These are phyloP conservation scores for Myotis daubentonii DNA, from an alignment of 2,797 vertebrate species.

Conservation along the genomic window DNA sequence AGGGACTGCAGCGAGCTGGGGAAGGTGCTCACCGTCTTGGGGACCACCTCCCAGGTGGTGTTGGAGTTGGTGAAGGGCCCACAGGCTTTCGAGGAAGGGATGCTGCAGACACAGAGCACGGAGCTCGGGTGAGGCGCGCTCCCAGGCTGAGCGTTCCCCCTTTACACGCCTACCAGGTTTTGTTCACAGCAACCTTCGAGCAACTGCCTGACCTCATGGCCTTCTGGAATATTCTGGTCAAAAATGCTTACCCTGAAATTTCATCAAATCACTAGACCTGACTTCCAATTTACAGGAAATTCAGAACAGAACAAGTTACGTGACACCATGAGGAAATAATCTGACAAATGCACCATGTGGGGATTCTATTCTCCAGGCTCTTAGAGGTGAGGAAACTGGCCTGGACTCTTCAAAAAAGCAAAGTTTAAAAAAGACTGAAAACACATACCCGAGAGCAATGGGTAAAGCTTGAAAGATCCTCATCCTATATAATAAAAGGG, in stretches of 20 bases:
- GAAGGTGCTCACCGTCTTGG: conserved; percentile 84
- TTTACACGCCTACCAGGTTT: fast-evolving
- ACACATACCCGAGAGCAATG: background rate
- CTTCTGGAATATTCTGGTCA: background rate
- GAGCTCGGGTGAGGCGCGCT: background rate
- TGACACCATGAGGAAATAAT: background rate
- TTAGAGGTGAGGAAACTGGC: background rate
- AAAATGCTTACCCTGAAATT: background rate
- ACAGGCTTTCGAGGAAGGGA: conserved; percentile 92
- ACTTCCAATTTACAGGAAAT: background rate
- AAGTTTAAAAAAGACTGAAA: background rate
- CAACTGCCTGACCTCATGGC: background rate
- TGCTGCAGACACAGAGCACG: conserved; percentile 83
- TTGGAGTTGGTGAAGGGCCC: conserved; percentile 92
- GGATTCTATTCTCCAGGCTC: background rate
- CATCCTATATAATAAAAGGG: background rate
- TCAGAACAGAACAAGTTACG: background rate
- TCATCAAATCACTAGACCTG: background rate
- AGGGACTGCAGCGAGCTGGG: conserved; percentile 82
- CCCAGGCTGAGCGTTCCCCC: background rate
- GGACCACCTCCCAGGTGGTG: conserved; percentile 92
- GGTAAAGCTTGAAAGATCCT: background rate
- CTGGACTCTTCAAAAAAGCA: background rate
- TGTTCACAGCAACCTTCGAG: background rate
- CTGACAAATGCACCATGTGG: background rate